Evolutionary conservation across 2,113 vertebrate species (phyloP).

Genomic region (Stigmatopora argus): DNA sequence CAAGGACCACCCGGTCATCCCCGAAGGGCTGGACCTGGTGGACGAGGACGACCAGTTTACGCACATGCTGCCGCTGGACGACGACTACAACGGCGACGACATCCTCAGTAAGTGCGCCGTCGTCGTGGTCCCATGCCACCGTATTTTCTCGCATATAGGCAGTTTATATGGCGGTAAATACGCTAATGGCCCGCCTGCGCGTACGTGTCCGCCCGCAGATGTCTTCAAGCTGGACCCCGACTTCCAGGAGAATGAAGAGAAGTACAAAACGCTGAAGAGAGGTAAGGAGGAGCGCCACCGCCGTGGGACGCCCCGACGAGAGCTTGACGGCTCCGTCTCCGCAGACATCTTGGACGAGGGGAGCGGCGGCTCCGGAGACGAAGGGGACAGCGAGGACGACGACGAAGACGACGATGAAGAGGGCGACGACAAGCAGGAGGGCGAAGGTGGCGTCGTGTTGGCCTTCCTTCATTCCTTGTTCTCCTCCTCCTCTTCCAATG

Average conservation of each 20-base stretch:
- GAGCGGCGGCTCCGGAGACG: slow-evolving; percentile 86
- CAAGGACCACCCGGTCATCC: slow-evolving; percentile 90
- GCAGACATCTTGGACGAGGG: slow-evolving; percentile 95
- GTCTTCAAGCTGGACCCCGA: slow-evolving; percentile 97
- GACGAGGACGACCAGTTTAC: slow-evolving; percentile 98
- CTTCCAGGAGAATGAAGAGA: slow-evolving; percentile 95
- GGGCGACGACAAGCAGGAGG: slow-evolving; percentile 62
- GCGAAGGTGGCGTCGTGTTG: slow-evolving; percentile 51
- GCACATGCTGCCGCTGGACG: slow-evolving; percentile 95
- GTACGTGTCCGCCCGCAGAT: slow-evolving; percentile 67
- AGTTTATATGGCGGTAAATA: no score
- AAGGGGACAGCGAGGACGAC: slow-evolving; percentile 81
- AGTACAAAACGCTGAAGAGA: slow-evolving; percentile 90
- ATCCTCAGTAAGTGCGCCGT: slow-evolving; percentile 80
- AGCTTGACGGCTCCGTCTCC: no score
- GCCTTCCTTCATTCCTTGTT: neutral
- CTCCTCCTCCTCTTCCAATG: no score
- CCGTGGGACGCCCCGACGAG: no score
- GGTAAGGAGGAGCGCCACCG: slow-evolving; percentile 64
- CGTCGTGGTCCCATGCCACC: no score
- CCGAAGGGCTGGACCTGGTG: slow-evolving; percentile 89
- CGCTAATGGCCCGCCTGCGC: neutral
- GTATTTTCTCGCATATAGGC: no score
- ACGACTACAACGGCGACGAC: slow-evolving; percentile 91
- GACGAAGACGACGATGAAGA: slow-evolving; percentile 81